Evolutionary conservation across 2,797 vertebrate genomes (phyloP).

Genomic region (Nasua narica): DNA sequence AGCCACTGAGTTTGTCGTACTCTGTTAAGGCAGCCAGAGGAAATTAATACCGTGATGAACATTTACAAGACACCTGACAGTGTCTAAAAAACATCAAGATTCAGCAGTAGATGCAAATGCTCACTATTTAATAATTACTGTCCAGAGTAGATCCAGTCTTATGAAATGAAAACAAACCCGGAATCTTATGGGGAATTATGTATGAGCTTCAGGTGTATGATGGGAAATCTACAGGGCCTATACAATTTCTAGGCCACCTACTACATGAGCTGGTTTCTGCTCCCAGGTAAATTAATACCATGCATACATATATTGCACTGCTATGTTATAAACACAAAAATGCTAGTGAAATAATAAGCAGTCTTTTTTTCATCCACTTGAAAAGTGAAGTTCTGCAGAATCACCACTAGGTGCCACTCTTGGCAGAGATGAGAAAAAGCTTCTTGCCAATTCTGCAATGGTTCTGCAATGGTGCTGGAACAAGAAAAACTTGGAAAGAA

Average conservation of each 20-base stretch:
- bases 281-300: neutral
- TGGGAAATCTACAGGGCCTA: neutral
- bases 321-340: neutral
- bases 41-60: neutral
- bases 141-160: neutral
- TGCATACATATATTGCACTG: neutral
- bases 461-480: neutral
- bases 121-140: neutral
- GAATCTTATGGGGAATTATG: neutral
- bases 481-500: neutral
- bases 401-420: conserved; percentile 3
- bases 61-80: neutral
- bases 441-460: neutral
- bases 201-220: neutral
- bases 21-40: neutral
- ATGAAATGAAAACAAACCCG: neutral
- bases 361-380: neutral
- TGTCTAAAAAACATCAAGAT: neutral
- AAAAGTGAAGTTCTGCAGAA: neutral
- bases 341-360: neutral
- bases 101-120: neutral
- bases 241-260: neutral
- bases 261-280: neutral
- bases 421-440: neutral
- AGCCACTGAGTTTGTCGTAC: neutral